Conservation (phyloP, 2,888 invertebrate species). For the Loripinus fragilis region DNA sequence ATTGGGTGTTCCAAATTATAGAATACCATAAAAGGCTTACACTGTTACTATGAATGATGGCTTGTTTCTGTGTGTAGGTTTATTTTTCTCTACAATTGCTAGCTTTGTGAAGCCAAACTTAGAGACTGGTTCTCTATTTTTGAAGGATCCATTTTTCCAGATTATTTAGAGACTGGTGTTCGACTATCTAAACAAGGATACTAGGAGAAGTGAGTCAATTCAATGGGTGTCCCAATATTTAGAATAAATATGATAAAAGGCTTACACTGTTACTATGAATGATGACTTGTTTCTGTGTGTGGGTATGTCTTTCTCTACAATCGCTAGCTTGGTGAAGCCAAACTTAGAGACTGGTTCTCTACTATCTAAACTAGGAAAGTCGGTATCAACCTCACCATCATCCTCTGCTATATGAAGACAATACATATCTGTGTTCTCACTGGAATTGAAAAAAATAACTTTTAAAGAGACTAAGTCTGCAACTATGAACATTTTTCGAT, state of each 20-base stretch:
- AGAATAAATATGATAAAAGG: slow-evolving; percentile 17
- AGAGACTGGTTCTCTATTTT: slow-evolving; percentile 94
- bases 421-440: slow-evolving; percentile 88
- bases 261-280: slow-evolving; percentile 82
- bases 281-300: slow-evolving; percentile 65
- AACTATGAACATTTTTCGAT: no score
- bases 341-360: slow-evolving; percentile 96
- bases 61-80: slow-evolving; percentile 68
- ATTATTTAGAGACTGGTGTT: no score
- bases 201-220: no score
- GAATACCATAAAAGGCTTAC: slow-evolving; percentile 74
- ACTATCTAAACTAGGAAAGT: slow-evolving; percentile 95
- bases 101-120: slow-evolving; percentile 96
- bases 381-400: slow-evolving; percentile 96
- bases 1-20: no score
- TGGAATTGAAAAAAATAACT: slow-evolving; percentile 70
- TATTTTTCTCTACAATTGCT: slow-evolving; percentile 91
- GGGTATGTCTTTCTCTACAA: slow-evolving; percentile 88
- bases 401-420: slow-evolving; percentile 97
- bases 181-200: no score
- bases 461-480: no score
- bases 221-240: no score
- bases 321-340: slow-evolving; percentile 94
- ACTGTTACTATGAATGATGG: slow-evolving; percentile 78
- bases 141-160: no score